Percentiles rank a stretch among this genome's conserved stretches.
These are phyloP conservation scores for Phaonia tiefii DNA, from an alignment of 2,888 invertebrate species.

Conservation along the genomic window DNA sequence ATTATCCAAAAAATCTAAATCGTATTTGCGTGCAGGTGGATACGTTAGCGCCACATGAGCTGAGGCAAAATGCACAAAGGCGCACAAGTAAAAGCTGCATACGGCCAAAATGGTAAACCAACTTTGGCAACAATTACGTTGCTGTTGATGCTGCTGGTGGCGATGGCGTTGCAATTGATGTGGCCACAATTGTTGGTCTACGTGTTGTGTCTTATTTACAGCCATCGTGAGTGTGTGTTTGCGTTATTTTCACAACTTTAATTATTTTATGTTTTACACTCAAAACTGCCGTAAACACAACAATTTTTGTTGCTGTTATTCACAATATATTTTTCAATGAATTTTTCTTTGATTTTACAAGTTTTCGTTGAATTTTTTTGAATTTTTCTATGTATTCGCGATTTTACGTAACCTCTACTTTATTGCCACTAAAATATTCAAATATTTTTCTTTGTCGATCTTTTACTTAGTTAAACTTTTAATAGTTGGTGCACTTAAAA, in stretches of 20 bases:
- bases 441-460: too few species aligned
- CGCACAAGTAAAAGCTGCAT: slow-evolving; percentile 51
- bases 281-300: not conserved
- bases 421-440: too few species aligned
- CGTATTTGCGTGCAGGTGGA: slow-evolving; percentile 93
- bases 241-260: slow-evolving; percentile 23
- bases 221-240: slow-evolving; percentile 52
- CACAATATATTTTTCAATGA: not conserved
- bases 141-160: slow-evolving; percentile 39
- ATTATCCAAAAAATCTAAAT: slow-evolving; percentile 95
- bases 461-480: not conserved
- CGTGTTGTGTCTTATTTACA: slow-evolving; percentile 47
- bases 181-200: slow-evolving; percentile 56
- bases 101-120: slow-evolving; percentile 50
- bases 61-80: slow-evolving; percentile 63
- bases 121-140: slow-evolving; percentile 47
- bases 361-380: slow-evolving; percentile 6
- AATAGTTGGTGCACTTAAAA: slow-evolving; percentile 16
- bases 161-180: slow-evolving; percentile 43
- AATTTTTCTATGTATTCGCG: too few species aligned
- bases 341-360: slow-evolving; percentile 22
- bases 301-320: slow-evolving; percentile 30
- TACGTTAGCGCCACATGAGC: slow-evolving; percentile 93
- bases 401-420: too few species aligned
- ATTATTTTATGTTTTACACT: not conserved